Percentiles rank a stretch among this genome's conserved stretches.
Conservation (phyloP, 2,113 vertebrate species). For the Catharus minimus region DNA sequence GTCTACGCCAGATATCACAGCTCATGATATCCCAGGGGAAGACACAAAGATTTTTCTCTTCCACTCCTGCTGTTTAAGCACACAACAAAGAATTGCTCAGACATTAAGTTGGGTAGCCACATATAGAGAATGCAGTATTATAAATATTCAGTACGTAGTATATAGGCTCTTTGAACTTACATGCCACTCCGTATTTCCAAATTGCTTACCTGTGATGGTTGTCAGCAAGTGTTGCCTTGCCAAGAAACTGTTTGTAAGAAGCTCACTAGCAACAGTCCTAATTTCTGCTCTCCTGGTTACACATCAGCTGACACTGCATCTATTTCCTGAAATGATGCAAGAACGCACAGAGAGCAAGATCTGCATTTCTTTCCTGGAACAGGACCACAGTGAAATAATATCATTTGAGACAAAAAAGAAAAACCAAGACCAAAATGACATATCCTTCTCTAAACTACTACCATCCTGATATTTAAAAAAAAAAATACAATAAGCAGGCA, state of each 20-base stretch:
- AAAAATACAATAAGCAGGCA: background rate
- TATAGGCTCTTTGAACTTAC: background rate
- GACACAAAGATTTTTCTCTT: background rate
- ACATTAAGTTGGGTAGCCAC: background rate
- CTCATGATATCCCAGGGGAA: background rate
- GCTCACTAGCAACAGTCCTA: background rate
- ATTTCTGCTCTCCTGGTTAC: background rate
- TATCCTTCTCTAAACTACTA: background rate
- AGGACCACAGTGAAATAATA: background rate
- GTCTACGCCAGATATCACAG: background rate
- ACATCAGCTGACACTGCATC: background rate
- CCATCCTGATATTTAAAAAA: background rate
- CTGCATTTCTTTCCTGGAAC: background rate
- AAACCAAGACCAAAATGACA: background rate
- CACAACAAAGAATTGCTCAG: background rate
- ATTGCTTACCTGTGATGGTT: background rate
- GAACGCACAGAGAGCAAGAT: background rate
- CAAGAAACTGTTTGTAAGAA: background rate
- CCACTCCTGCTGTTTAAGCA: background rate
- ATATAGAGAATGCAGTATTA: background rate
- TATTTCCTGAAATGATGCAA: background rate
- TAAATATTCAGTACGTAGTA: background rate
- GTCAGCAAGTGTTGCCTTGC: background rate
- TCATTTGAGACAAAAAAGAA: background rate
- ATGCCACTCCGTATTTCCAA: background rate